Conservation (phyloP, 2,113 vertebrate genomes). For the Psammodynastes pulverulentus region DNA sequence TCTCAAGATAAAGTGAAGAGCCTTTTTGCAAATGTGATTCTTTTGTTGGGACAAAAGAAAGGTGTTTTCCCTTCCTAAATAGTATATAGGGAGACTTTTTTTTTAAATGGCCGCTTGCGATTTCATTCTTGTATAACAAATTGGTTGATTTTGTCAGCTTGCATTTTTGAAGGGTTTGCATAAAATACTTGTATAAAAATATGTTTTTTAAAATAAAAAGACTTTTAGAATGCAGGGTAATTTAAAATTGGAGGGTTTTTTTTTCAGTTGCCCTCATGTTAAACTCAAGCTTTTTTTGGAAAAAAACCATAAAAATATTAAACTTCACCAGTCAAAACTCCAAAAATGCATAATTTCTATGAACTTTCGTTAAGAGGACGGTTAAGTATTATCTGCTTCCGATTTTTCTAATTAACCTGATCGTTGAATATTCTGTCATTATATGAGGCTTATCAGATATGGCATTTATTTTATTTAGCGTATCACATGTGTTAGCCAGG, state of each 20-base stretch:
- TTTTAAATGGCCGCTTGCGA: conserved; percentile 16
- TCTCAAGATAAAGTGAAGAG: conserved; percentile 59
- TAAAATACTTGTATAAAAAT: background rate
- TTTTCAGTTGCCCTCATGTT: background rate
- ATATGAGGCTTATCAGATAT: background rate
- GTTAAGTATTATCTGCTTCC: background rate
- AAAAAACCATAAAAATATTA: conserved; percentile 13
- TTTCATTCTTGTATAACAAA: background rate
- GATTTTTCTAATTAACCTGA: background rate
- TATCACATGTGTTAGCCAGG: no score
- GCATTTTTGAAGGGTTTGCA: background rate
- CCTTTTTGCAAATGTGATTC: conserved; percentile 33
- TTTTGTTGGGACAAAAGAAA: conserved; percentile 53
- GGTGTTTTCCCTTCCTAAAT: background rate
- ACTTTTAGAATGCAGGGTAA: background rate
- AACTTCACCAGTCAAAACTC: background rate
- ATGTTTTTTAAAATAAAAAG: background rate
- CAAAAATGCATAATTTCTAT: conserved; percentile 12
- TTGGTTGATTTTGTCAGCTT: background rate
- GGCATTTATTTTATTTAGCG: background rate
- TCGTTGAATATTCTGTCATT: background rate
- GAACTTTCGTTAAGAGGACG: background rate
- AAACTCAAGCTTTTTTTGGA: background rate
- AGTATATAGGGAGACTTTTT: conserved; percentile 29
- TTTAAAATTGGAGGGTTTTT: background rate